Percentiles rank a stretch among this genome's conserved stretches.
phyloP scores from a whole-genome alignment of 1,140 invertebrate species.

The Antheraea mylitta region DNA sequence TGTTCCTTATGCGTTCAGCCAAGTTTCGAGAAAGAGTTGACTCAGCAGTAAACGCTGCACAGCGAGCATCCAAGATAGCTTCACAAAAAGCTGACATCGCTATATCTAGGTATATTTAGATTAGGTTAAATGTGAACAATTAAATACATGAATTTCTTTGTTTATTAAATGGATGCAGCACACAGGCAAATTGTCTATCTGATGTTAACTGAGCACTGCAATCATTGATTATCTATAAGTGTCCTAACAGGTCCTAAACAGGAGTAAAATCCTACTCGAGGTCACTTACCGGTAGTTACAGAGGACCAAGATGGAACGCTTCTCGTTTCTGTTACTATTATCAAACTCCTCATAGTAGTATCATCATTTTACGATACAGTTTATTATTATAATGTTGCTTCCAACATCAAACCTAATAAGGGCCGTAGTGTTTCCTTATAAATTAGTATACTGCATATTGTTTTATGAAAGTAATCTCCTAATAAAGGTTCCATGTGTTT shows the following conservation, averaged over 20 bases:
- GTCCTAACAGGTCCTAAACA: too few species aligned
- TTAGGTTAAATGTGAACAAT: background rate
- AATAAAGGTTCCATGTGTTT: too few species aligned
- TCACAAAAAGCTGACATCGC: constrained; percentile 99
- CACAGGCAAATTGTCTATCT: background rate
- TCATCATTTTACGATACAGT: too few species aligned
- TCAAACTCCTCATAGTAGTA: too few species aligned
- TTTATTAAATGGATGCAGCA: background rate
- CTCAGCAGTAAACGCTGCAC: constrained; percentile 95
- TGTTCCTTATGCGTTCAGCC: constrained; percentile 97
- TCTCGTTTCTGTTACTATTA: too few species aligned
- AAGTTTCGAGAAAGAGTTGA: constrained; percentile 98
- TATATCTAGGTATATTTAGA: constrained; percentile 87
- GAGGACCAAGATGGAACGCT: too few species aligned
- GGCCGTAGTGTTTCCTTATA: too few species aligned
- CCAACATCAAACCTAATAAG: too few species aligned
- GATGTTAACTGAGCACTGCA: background rate
- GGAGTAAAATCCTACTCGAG: background rate
- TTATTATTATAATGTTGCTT: too few species aligned
- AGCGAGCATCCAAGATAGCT: constrained; percentile 98
- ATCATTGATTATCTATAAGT: background rate
- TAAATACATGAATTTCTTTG: constrained; percentile 7
- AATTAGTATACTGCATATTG: too few species aligned
- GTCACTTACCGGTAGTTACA: background rate
- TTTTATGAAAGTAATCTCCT: too few species aligned